A percentile compares a stretch with the other conserved stretches of the same genome.
Evolutionary conservation across 2,797 vertebrate genomes (phyloP).

Genomic region (Rhinella marina): DNA sequence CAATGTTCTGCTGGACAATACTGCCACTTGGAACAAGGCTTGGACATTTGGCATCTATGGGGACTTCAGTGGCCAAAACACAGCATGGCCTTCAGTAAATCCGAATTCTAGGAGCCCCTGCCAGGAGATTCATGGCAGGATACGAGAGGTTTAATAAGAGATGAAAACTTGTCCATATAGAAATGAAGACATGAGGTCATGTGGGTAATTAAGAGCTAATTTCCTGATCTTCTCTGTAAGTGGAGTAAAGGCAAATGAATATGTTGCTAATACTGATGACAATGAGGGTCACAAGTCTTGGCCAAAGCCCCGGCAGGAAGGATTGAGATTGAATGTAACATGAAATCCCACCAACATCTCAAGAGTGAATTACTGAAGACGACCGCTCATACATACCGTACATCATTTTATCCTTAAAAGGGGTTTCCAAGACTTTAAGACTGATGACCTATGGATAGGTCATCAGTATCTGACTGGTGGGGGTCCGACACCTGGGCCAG

Average conservation of each 20-base stretch:
- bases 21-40: conserved; percentile 52
- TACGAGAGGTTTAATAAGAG: conserved; percentile 12
- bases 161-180: conserved; percentile 14
- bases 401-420: not conserved
- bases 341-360: not conserved
- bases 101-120: conserved; percentile 15
- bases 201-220: conserved; percentile 24
- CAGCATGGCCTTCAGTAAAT: conserved; percentile 47
- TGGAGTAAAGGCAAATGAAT: conserved; percentile 36
- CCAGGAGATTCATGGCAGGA: conserved; percentile 37
- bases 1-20: conserved; percentile 52
- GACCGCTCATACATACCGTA: not conserved
- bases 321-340: not conserved
- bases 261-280: conserved; percentile 16
- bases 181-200: conserved; percentile 17
- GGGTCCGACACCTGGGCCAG: no score
- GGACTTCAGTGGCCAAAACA: conserved; percentile 18
- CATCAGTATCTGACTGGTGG: no score
- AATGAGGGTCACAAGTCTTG: conserved; percentile 27
- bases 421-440: no score
- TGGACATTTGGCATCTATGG: conserved; percentile 47
- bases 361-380: not conserved
- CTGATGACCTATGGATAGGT: no score
- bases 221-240: conserved; percentile 13
- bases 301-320: not conserved